phyloP scores from a whole-genome alignment of 2,888 invertebrate species.

The Aethes cnicana region DNA sequence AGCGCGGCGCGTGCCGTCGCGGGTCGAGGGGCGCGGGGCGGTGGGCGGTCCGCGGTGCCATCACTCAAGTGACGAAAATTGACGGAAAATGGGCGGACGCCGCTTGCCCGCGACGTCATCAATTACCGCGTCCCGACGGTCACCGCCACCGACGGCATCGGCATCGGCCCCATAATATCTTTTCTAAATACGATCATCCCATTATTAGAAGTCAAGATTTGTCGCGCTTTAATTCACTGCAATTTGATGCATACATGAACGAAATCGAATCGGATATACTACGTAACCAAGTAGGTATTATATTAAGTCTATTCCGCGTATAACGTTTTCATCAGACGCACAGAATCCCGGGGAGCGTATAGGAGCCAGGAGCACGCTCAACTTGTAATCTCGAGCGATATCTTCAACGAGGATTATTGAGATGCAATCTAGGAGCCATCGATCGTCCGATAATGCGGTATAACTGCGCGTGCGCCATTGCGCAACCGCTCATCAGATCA shows the following conservation, averaged over 20 bases:
- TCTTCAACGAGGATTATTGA: conserved; percentile 74
- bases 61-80: conserved; percentile 83
- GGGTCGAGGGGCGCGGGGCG: conserved; percentile 41
- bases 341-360: conserved; percentile 60
- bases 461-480: conserved; percentile 69
- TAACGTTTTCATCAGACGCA: conserved; percentile 45
- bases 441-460: conserved; percentile 75
- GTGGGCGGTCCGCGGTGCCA: conserved; percentile 76
- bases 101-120: conserved; percentile 80
- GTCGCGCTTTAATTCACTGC: background rate
- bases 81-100: conserved; percentile 83
- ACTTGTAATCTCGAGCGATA: conserved; percentile 64
- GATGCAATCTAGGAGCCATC: conserved; percentile 79
- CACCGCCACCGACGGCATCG: conserved; percentile 62
- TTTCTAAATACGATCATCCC: conserved; percentile 37
- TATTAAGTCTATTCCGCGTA: background rate
- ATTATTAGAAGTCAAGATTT: conserved; percentile 20
- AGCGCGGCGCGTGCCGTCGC: conserved; percentile 78
- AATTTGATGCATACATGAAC: background rate
- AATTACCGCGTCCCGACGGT: conserved; percentile 78
- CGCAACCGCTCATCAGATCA: conserved; percentile 74
- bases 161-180: conserved; percentile 67
- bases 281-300: too few relatives aligned
- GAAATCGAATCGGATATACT: background rate
- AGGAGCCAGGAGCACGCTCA: conserved; percentile 55